A percentile compares a stretch with the other conserved stretches of the same genome.
phyloP scores from a whole-genome alignment of 2,888 invertebrate genomes.

The Drosophila paranaensis region DNA sequence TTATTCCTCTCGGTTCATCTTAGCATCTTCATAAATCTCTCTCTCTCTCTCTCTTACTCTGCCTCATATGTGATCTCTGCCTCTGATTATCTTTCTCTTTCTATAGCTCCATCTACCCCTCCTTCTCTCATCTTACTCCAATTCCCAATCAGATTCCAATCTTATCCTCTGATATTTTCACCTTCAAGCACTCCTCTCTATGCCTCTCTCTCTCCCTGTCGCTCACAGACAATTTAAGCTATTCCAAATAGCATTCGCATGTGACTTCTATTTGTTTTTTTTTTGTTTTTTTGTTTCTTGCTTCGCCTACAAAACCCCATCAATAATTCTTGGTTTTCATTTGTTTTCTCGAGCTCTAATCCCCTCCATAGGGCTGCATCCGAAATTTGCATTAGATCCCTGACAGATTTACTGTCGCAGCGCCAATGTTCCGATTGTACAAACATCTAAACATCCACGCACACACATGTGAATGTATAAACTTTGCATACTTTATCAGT shows the following conservation, averaged over 20 bases:
- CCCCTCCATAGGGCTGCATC: conserved; percentile 6
- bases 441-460: neutral
- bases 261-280: neutral
- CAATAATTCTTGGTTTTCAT: conserved; percentile 16
- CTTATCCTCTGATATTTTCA: neutral
- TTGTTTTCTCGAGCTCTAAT: conserved; percentile 7
- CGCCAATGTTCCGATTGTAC: conserved; percentile 19
- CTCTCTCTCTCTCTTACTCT: neutral
- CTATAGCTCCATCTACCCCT: neutral
- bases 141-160: neutral
- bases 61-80: too few species aligned
- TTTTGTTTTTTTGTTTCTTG: neutral
- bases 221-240: neutral
- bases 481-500: conserved; percentile 64
- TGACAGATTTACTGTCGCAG: conserved; percentile 22
- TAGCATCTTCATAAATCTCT: too few species aligned
- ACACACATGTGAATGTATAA: conserved; percentile 61
- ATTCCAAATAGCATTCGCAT: neutral
- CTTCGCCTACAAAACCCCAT: neutral
- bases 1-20: neutral
- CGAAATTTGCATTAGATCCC: conserved; percentile 25
- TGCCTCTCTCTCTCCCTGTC: neutral
- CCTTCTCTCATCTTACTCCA: neutral
- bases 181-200: neutral
- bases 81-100: accelerated